phyloP scores from a whole-genome alignment of 2,113 vertebrate genomes.

The Notarius lentiginosus region DNA sequence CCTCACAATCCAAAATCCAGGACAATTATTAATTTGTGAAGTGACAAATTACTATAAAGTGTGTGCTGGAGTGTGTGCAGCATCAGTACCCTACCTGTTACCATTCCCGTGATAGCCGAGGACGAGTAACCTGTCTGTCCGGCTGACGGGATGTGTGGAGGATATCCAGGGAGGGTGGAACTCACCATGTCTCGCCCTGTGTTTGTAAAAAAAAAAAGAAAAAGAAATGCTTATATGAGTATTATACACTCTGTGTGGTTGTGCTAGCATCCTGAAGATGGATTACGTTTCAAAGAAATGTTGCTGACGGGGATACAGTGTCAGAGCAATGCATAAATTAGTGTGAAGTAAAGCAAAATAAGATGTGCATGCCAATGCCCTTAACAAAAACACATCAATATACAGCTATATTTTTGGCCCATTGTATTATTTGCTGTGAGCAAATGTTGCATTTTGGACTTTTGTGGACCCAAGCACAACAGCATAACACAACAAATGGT shows the following conservation, averaged over 20 bases:
- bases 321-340: background rate
- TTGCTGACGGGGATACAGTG: background rate
- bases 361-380: background rate
- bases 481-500: background rate
- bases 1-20: background rate
- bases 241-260: background rate
- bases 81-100: conserved; percentile 76
- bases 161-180: conserved; percentile 88
- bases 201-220: conserved; percentile 42
- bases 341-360: background rate
- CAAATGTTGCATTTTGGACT: background rate
- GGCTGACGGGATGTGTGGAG: conserved; percentile 84
- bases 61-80: background rate
- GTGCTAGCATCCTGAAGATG: background rate
- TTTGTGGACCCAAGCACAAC: background rate
- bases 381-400: background rate
- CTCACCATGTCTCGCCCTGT: conserved; percentile 87
- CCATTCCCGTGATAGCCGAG: conserved; percentile 88
- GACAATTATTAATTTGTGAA: background rate
- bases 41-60: background rate
- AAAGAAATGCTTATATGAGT: background rate
- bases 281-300: background rate
- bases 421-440: background rate
- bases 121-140: conserved; percentile 84
- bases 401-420: background rate